A percentile compares a stretch with the other conserved stretches of the same genome.
phyloP scores from a whole-genome alignment of 2,113 vertebrate species.

The Himantopus leucocephalus region DNA sequence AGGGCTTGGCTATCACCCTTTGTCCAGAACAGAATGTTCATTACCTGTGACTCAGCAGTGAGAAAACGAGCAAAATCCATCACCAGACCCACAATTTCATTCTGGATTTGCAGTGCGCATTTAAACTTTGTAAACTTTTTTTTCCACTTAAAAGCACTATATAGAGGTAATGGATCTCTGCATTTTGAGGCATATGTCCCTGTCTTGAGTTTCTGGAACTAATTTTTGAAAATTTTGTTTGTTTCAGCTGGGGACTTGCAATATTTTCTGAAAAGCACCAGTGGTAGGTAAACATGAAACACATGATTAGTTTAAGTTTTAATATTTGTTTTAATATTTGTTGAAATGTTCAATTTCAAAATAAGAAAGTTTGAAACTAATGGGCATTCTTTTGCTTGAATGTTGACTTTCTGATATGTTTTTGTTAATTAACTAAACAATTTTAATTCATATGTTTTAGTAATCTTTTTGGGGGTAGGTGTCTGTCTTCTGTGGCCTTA shows the following conservation, averaged over 20 bases:
- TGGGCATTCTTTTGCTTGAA: neutral
- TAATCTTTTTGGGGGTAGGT: neutral
- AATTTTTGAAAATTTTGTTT: neutral
- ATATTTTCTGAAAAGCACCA: constrained; percentile 90
- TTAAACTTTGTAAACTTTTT: neutral
- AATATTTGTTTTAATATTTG: neutral
- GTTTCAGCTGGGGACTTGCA: constrained; percentile 90
- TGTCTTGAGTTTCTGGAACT: neutral
- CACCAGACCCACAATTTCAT: neutral
- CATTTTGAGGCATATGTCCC: neutral
- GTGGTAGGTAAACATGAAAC: constrained; percentile 81
- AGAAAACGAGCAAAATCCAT: neutral
- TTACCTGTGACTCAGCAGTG: neutral
- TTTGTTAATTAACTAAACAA: neutral
- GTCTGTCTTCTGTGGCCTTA: neutral
- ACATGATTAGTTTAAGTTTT: neutral
- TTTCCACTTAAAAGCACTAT: neutral
- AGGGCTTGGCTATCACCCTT: neutral
- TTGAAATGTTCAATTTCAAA: neutral
- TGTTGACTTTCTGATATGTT: neutral
- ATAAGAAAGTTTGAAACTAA: neutral
- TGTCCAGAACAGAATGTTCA: neutral
- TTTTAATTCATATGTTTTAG: neutral
- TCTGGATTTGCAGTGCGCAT: neutral
- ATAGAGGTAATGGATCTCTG: neutral